Percentiles rank a stretch among this genome's conserved stretches.
These are phyloP conservation scores for Drosophila funebris DNA, from an alignment of 1,140 invertebrate species.

Conservation along the genomic window DNA sequence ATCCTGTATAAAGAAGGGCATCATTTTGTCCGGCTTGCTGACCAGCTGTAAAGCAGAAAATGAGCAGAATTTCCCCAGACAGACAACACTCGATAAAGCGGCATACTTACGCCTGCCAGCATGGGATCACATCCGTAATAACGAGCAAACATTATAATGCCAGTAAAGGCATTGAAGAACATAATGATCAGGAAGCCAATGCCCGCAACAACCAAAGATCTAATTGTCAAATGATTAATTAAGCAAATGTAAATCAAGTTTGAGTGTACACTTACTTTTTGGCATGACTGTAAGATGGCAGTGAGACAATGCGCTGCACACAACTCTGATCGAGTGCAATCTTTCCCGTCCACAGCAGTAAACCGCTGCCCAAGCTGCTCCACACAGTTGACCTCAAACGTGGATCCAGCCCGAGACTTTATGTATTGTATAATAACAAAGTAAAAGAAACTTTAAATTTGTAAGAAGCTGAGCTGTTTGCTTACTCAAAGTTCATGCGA, in stretches of 20 bases:
- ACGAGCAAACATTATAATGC: slow-evolving; percentile 89
- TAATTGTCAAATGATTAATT: slow-evolving; percentile 29
- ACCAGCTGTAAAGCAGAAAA: slow-evolving; percentile 59
- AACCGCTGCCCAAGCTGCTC: slow-evolving; percentile 48
- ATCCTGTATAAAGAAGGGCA: slow-evolving; percentile 88
- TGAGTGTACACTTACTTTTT: slow-evolving; percentile 50
- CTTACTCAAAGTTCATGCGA: slow-evolving; percentile 87
- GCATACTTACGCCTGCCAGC: slow-evolving; percentile 84
- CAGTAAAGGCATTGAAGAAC: slow-evolving; percentile 86
- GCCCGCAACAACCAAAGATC: slow-evolving; percentile 84
- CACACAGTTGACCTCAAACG: slow-evolving; percentile 61
- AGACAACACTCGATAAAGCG: not conserved
- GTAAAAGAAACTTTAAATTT: not conserved
- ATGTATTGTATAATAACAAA: not conserved
- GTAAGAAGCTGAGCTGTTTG: not conserved
- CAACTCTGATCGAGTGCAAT: slow-evolving; percentile 74
- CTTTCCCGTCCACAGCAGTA: slow-evolving; percentile 70
- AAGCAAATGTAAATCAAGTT: not conserved
- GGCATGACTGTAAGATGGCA: slow-evolving; percentile 66
- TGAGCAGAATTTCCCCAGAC: not conserved
- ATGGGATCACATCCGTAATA: slow-evolving; percentile 91
- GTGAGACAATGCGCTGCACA: slow-evolving; percentile 74
- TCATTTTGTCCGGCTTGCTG: slow-evolving; percentile 85
- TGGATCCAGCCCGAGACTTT: slow-evolving; percentile 65
- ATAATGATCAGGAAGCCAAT: slow-evolving; percentile 85